Base-by-base conservation (phyloP, 2,888 invertebrate species). In the Drosophila quinaria region DNA sequence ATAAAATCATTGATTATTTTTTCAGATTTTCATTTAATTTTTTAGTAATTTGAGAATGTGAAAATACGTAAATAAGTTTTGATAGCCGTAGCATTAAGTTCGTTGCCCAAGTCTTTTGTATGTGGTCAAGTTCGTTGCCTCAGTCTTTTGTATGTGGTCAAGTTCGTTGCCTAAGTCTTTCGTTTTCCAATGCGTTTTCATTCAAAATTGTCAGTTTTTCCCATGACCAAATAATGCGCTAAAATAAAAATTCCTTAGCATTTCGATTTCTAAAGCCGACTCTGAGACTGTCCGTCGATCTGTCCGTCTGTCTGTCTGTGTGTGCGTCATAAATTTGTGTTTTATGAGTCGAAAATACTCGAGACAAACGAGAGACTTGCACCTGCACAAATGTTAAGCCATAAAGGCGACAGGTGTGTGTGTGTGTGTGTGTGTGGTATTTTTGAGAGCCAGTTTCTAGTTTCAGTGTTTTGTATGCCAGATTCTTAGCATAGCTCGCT, bases 401-500 rank as follows among this genome's bases (percentile, higher is more conserved):
- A 62, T 68, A 64, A 50, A 73, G 41, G 58, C 54, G 54, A 55
- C 54, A 70, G 55, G 63, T 66, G 66, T 65, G 39, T 59, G 17
- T 56, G 44, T 61, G 37, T 42, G 44, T 59, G 29, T 58, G 56
- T 58, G 56, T 39, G 56, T 39, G 42, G 33, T 22, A 52, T 54
- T 51, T 51, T 44, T 56, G 37, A 49, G 46, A 69, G 70, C 74
- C 60, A 72, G 80, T 75, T 75, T 70, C 50, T 55, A 50, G 62
- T 55, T 61, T 50, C 46, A 60, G 74, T 29, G 8, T 29, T 69
- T 76, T 70, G 55, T 61, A 63, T 78, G 70, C 73, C 65, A 82
- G 78, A 84, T 87, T 84, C 84, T 87, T 87, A 67, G 83, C 86
- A 84, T 84, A 76, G 54, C 78, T 76, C 42, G 47, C 47, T 25